These are phyloP conservation scores for Myanophis thanlyinensis DNA, from an alignment of 2,113 vertebrate genomes.

Conservation along the genomic window DNA sequence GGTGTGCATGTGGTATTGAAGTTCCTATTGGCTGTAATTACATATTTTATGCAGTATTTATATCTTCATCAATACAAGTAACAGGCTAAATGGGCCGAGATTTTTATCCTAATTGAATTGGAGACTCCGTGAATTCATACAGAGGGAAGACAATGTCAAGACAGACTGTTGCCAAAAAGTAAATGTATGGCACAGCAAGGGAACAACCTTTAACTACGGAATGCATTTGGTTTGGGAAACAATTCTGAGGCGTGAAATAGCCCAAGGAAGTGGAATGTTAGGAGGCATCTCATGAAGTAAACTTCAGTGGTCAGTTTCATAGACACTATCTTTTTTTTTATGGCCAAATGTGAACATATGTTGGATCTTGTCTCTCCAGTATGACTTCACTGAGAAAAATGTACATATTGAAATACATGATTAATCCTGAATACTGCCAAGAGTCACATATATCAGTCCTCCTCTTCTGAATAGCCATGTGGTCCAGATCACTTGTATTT, in stretches of 20 bases:
- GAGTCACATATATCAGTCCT: not conserved
- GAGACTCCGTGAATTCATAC: not conserved
- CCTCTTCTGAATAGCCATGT: slow-evolving; percentile 29
- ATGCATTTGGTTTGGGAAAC: not conserved
- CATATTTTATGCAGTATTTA: not conserved
- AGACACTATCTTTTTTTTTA: not conserved
- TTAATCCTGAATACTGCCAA: not conserved
- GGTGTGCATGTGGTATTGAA: not conserved
- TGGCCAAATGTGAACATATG: not conserved
- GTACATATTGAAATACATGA: not conserved
- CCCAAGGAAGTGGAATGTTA: not conserved
- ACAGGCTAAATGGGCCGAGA: not conserved
- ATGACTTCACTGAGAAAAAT: not conserved
- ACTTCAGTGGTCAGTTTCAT: not conserved
- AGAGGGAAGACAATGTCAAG: not conserved
- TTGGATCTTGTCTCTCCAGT: not conserved
- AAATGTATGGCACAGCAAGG: not conserved
- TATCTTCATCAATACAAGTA: not conserved
- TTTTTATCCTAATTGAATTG: not conserved
- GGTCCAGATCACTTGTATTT: slow-evolving; percentile 28
- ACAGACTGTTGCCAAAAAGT: not conserved
- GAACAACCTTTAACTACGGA: not conserved
- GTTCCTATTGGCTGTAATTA: not conserved
- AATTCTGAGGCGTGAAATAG: not conserved
- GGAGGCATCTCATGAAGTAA: not conserved